A percentile compares a stretch with the other conserved stretches of the same genome.
These are phyloP conservation scores for Netelia melanura DNA, from an alignment of 2,888 invertebrate species.

Conservation along the genomic window DNA sequence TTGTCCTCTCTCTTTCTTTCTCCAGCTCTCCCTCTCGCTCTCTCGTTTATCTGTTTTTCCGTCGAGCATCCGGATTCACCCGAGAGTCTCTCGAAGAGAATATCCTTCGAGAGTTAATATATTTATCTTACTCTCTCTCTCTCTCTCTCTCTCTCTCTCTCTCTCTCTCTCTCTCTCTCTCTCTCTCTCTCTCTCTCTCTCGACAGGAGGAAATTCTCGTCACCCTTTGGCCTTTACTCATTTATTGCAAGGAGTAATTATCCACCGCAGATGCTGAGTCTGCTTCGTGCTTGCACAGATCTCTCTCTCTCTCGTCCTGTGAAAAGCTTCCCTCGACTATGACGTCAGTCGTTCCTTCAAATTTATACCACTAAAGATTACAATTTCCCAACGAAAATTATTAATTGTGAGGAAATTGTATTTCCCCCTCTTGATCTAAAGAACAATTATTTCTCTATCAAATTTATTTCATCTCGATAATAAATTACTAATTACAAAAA, in stretches of 20 bases:
- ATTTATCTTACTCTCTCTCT: neutral
- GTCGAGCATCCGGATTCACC: slow-evolving; percentile 57
- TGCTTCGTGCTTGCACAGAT: neutral
- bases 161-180: neutral
- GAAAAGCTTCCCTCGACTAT: slow-evolving; percentile 6
- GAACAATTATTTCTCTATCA: neutral
- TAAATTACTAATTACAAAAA: too few relatives aligned
- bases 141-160: neutral
- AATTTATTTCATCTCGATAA: too few relatives aligned
- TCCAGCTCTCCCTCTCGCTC: slow-evolving; percentile 14
- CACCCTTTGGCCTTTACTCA: slow-evolving; percentile 52
- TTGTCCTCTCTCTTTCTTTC: slow-evolving; percentile 23
- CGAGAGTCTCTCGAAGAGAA: slow-evolving; percentile 41
- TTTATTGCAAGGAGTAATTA: slow-evolving; percentile 50
- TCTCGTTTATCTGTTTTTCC: slow-evolving; percentile 31
- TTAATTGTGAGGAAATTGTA: neutral
- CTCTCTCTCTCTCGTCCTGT: neutral
- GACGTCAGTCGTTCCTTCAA: neutral
- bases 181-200: neutral
- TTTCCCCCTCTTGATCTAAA: neutral
- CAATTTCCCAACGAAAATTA: neutral
- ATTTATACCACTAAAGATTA: neutral
- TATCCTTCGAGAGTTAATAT: slow-evolving; percentile 48
- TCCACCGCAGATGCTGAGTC: slow-evolving; percentile 13
- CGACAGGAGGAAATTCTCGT: slow-evolving; percentile 39